Conservation (phyloP, 2,113 vertebrate genomes). For the Astatotilapia flaviijosephi region DNA sequence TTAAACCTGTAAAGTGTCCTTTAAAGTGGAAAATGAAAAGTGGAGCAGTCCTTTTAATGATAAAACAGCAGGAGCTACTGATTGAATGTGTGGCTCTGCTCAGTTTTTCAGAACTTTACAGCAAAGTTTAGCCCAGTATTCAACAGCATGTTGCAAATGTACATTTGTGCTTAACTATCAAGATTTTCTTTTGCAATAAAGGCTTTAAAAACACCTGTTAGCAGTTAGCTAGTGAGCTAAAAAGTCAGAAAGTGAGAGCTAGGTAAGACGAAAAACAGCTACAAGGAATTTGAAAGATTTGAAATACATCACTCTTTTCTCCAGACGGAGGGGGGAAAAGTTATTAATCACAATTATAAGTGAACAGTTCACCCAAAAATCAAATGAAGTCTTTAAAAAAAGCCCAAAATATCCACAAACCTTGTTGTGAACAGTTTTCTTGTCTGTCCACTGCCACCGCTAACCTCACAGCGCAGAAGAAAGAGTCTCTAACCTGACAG, state of each 20-base stretch:
- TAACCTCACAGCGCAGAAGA: rapidly evolving
- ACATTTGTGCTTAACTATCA: not conserved
- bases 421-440: not conserved
- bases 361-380: not conserved
- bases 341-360: not conserved
- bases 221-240: not conserved
- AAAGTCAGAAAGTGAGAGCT: not conserved
- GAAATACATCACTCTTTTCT: not conserved
- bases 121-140: not conserved
- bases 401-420: not conserved
- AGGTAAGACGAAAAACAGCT: not conserved
- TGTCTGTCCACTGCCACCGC: not conserved
- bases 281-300: not conserved
- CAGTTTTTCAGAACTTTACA: not conserved
- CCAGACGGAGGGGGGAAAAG: rapidly evolving
- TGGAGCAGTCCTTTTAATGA: rapidly evolving
- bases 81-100: not conserved
- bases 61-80: not conserved
- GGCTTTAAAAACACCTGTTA: not conserved
- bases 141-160: not conserved
- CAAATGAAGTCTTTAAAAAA: not conserved
- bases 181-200: not conserved
- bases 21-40: not conserved
- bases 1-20: not conserved
- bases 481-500: rapidly evolving